Percentiles rank a stretch among this genome's conserved stretches.
Conservation (phyloP, 2,113 vertebrate genomes). For the Periophthalmus modestus region DNA sequence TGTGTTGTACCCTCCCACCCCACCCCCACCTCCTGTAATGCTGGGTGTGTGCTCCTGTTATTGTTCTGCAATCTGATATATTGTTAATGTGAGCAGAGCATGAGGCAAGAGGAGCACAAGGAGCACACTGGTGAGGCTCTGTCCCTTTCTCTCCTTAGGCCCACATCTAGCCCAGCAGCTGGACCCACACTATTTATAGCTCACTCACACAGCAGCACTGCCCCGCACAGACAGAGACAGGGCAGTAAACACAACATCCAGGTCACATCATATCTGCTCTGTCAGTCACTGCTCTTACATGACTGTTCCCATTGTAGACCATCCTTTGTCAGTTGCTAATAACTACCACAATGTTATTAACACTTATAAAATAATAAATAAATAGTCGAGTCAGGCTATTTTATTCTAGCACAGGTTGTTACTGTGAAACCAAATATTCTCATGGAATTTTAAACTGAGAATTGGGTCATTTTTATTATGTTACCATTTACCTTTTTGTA, state of each 20-base stretch:
- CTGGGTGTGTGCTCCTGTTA: constrained; percentile 30
- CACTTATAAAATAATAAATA: neutral
- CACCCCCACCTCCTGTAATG: constrained; percentile 14
- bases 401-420: neutral
- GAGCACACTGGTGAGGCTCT: constrained; percentile 51
- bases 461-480: neutral
- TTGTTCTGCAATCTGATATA: constrained; percentile 56
- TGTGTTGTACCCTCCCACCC: neutral
- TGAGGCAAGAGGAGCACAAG: constrained; percentile 21
- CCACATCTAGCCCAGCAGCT: constrained; percentile 62
- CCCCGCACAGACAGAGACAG: constrained; percentile 44
- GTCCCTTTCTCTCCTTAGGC: constrained; percentile 52
- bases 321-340: neutral
- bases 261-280: constrained; percentile 9
- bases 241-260: constrained; percentile 24
- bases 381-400: neutral
- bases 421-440: neutral
- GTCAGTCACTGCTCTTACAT: neutral
- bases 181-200: constrained; percentile 67
- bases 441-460: neutral
- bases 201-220: constrained; percentile 35
- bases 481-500: neutral
- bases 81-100: constrained; percentile 57
- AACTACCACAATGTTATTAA: neutral
- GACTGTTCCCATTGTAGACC: neutral